A percentile compares a stretch with the other conserved stretches of the same genome.
Evolutionary conservation across 2,113 vertebrate genomes (phyloP).

Genomic region (Cynopterus brachyotis): DNA sequence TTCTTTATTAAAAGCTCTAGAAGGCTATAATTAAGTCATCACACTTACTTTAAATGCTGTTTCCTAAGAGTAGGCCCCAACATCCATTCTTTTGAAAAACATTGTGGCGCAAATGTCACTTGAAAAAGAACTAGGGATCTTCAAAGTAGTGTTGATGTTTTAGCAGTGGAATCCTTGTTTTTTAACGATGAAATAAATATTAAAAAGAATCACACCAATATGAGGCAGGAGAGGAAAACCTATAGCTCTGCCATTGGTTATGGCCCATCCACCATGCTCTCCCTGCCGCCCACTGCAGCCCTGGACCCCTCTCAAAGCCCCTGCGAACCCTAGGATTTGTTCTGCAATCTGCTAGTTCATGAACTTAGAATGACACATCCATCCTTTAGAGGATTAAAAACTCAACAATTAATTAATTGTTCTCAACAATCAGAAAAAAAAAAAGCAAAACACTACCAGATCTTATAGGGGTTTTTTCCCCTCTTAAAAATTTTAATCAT

Average conservation of each 20-base stretch:
- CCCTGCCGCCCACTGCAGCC: accelerated
- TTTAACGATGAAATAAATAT: background rate
- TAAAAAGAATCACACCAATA: background rate
- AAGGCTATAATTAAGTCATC: background rate
- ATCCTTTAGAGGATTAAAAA: background rate
- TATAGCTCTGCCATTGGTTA: too few relatives aligned
- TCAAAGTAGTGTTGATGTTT: background rate
- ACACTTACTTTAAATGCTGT: background rate
- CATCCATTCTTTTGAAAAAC: background rate
- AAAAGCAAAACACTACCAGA: background rate
- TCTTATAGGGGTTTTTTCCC: background rate
- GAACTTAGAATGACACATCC: background rate
- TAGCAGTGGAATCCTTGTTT: background rate
- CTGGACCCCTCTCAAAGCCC: too few relatives aligned
- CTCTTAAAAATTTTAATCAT: background rate
- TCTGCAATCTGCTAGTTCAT: background rate
- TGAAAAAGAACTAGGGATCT: background rate
- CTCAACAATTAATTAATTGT: background rate
- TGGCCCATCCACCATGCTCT: background rate
- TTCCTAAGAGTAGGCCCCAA: background rate
- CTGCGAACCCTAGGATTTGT: too few relatives aligned
- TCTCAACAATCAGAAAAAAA: background rate
- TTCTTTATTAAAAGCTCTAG: background rate
- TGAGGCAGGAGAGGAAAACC: background rate
- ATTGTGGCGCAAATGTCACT: background rate